Percentiles rank a stretch among this genome's conserved stretches.
These are phyloP conservation scores for Zootermopsis nevadensis DNA, from an alignment of 2,888 invertebrate species.

Conservation along the genomic window DNA sequence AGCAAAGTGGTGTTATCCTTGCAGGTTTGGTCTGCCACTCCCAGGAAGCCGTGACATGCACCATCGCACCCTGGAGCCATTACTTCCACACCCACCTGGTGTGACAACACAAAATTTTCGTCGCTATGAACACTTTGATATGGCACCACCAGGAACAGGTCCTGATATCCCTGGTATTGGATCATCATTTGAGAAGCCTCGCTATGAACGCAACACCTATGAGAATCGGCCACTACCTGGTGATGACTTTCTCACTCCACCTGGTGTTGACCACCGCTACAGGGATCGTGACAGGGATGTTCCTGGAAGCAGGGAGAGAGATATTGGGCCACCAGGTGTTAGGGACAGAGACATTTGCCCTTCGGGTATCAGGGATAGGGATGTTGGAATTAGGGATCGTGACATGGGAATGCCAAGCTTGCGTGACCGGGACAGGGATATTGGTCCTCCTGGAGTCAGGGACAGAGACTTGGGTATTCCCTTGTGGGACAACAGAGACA, in stretches of 20 bases:
- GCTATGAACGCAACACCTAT: constrained; percentile 42
- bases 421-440: constrained; percentile 37
- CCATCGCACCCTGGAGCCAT: constrained; percentile 41
- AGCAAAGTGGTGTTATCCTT: background rate
- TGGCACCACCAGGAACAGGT: constrained; percentile 51
- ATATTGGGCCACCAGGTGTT: constrained; percentile 35
- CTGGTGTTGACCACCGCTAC: constrained; percentile 45
- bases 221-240: constrained; percentile 21
- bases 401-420: constrained; percentile 27
- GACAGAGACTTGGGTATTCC: constrained; percentile 38
- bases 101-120: constrained; percentile 35
- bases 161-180: constrained; percentile 50
- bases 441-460: constrained; percentile 41
- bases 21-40: constrained; percentile 21
- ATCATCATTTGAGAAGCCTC: constrained; percentile 40
- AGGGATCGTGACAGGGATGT: constrained; percentile 28
- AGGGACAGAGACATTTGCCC: constrained; percentile 34
- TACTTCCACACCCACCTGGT: constrained; percentile 34
- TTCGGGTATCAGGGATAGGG: constrained; percentile 45
- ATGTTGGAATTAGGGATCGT: constrained; percentile 22
- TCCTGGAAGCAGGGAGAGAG: constrained; percentile 30
- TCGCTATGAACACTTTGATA: constrained; percentile 47
- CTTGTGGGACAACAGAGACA: constrained; percentile 12
- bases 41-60: constrained; percentile 43
- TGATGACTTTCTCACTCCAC: constrained; percentile 46